These are phyloP conservation scores for Sebastes matsubarae DNA, from an alignment of 2,797 vertebrate genomes.

Conservation along the genomic window DNA sequence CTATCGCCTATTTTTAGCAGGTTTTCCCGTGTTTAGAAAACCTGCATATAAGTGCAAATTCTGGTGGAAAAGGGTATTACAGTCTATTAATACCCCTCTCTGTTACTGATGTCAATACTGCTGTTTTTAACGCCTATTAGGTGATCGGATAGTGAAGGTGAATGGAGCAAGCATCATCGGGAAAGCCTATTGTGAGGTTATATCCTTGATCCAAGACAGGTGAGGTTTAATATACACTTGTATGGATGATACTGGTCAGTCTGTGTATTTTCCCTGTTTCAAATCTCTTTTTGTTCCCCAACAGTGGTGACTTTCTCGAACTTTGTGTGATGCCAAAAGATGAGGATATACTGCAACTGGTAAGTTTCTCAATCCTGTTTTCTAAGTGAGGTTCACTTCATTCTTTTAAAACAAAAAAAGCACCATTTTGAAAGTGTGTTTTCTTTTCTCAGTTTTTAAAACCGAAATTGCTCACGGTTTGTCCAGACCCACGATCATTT, in stretches of 20 bases:
- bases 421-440: neutral
- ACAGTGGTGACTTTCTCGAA: slow-evolving; percentile 91
- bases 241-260: neutral
- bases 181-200: slow-evolving; percentile 98
- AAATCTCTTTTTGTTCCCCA: slow-evolving; percentile 41
- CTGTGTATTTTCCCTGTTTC: neutral
- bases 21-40: too few relatives aligned
- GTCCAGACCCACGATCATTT: neutral
- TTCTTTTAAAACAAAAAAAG: neutral
- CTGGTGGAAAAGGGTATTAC: too few relatives aligned
- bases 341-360: slow-evolving; percentile 97
- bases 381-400: neutral
- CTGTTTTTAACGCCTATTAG: slow-evolving; percentile 68
- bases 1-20: too few relatives aligned
- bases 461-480: neutral
- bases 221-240: slow-evolving; percentile 65
- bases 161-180: slow-evolving; percentile 98
- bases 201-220: slow-evolving; percentile 98
- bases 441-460: neutral
- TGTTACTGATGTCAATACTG: neutral
- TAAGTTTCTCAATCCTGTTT: slow-evolving; percentile 72
- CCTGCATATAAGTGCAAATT: too few relatives aligned
- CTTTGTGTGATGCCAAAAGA: slow-evolving; percentile 99
- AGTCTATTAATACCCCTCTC: neutral
- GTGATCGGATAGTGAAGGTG: slow-evolving; percentile 98